Conservation (phyloP, 2,888 invertebrate genomes). For the Tethea ocularis region DNA sequence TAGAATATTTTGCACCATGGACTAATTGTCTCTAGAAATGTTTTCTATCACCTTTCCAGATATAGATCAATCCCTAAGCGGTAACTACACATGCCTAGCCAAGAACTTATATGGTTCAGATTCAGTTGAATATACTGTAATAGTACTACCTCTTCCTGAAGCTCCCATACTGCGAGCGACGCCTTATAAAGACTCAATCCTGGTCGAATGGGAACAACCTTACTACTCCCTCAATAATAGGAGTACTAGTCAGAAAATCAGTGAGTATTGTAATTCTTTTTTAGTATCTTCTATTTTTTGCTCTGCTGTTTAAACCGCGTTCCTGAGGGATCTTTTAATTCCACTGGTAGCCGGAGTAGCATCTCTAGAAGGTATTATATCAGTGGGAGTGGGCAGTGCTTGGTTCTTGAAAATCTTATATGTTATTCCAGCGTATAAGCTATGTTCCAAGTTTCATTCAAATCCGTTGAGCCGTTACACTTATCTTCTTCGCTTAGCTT, state of each 20-base stretch:
- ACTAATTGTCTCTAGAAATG: background rate
- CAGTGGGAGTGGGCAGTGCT: constrained; percentile 71
- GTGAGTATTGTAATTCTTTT: constrained; percentile 48
- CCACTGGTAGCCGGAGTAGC: constrained; percentile 86
- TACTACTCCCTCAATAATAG: constrained; percentile 57
- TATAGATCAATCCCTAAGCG: constrained; percentile 85
- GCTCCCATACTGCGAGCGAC: constrained; percentile 86
- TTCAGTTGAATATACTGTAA: constrained; percentile 90
- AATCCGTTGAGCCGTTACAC: no score
- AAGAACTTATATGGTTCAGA: constrained; percentile 94
- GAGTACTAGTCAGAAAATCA: constrained; percentile 66
- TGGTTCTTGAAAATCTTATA: no score
- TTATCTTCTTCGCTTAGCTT: no score
- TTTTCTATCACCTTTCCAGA: constrained; percentile 47
- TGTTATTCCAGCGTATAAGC: no score
- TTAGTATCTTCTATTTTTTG: no score
- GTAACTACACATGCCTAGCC: constrained; percentile 91
- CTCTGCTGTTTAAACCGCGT: no score
- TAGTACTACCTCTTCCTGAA: constrained; percentile 90
- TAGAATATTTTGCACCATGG: no score
- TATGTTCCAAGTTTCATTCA: no score
- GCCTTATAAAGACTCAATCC: constrained; percentile 74
- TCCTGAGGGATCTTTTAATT: no score
- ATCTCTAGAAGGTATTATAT: constrained; percentile 81
- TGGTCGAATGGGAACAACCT: constrained; percentile 88